Evolutionary conservation across 2,797 vertebrate species (phyloP).

Genomic region (Picus viridis): DNA sequence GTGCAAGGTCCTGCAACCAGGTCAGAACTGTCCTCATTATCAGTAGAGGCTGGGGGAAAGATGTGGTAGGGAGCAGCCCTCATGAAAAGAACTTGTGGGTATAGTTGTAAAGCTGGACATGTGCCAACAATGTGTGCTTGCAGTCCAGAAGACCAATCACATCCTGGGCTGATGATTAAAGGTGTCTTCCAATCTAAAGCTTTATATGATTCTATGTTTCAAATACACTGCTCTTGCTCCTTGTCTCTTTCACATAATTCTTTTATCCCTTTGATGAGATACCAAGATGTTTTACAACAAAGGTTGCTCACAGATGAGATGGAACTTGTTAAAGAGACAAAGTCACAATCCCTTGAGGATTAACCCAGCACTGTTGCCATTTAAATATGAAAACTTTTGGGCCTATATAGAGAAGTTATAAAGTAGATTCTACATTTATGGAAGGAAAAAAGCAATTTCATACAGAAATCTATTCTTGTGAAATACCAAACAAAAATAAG

Average conservation of each 20-base stretch:
- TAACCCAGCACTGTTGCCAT: neutral
- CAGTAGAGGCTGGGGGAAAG: too few relatives aligned
- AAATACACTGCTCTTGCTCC: fast-evolving
- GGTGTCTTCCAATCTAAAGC: too few relatives aligned
- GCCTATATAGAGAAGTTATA: neutral
- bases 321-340: neutral
- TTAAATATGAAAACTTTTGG: neutral
- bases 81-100: too few relatives aligned
- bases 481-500: neutral
- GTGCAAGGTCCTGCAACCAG: too few relatives aligned
- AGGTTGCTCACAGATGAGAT: neutral
- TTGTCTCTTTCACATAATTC: neutral
- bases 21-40: too few relatives aligned
- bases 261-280: neutral
- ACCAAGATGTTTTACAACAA: neutral
- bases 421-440: neutral
- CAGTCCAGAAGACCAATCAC: too few relatives aligned
- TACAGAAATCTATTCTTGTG: neutral
- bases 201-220: too few relatives aligned
- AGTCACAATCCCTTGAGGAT: neutral
- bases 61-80: too few relatives aligned
- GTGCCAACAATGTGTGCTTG: too few relatives aligned
- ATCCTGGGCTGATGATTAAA: too few relatives aligned
- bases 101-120: too few relatives aligned
- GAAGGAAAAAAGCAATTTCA: neutral